Conservation (phyloP, 2,113 vertebrate genomes). For the Abramis brama region DNA sequence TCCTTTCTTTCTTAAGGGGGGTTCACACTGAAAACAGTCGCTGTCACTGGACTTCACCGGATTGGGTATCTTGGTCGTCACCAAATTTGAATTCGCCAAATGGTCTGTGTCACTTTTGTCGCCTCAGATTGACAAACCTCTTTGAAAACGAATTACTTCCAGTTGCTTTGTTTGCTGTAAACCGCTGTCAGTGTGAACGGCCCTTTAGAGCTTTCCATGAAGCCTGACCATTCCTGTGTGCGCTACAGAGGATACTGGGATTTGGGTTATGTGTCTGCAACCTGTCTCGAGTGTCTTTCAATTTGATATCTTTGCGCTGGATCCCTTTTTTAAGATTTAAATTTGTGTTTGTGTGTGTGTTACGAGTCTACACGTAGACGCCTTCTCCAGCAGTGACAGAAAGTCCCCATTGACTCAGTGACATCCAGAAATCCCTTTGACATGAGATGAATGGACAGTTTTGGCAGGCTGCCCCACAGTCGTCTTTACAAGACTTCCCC, state of each 20-base stretch:
- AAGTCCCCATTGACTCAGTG: constrained; percentile 52
- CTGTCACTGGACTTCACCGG: background rate
- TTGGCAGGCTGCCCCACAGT: constrained; percentile 62
- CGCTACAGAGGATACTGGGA: background rate
- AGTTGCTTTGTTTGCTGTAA: background rate
- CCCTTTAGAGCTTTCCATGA: background rate
- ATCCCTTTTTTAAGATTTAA: constrained; percentile 22
- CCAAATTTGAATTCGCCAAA: background rate
- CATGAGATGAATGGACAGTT: constrained; percentile 63
- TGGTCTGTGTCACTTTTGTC: background rate
- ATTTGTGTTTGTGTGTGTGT: constrained; percentile 39
- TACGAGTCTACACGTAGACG: constrained; percentile 27
- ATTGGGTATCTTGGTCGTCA: background rate
- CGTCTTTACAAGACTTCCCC: constrained; percentile 60
- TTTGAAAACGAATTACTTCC: background rate
- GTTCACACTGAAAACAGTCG: background rate
- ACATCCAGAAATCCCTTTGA: constrained; percentile 61
- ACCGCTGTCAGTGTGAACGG: background rate
- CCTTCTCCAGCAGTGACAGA: constrained; percentile 50
- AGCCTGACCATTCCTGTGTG: background rate
- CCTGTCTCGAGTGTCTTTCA: background rate
- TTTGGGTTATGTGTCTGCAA: background rate
- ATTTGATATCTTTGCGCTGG: constrained; percentile 5
- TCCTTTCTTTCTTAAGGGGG: background rate
- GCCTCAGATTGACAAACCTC: background rate